A percentile compares a stretch with the other conserved stretches of the same genome.
Conservation (phyloP, 2,113 vertebrate species). For the Pterophyllum scalare region DNA sequence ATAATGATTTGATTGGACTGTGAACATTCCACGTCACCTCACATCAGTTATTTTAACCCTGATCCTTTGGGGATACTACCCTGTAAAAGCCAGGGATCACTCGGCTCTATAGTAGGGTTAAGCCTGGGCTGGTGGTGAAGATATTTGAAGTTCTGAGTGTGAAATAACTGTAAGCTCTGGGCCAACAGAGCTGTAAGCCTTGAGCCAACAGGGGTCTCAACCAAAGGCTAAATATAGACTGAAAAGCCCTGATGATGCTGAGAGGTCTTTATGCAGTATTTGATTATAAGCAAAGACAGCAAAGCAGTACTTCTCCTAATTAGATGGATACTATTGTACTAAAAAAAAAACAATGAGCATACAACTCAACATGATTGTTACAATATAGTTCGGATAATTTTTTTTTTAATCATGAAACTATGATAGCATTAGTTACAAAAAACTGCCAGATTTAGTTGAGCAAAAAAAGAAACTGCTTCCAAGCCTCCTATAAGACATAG, state of each 20-base stretch:
- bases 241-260: constrained; percentile 1
- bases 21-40: neutral
- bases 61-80: constrained; percentile 1
- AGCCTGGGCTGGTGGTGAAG: neutral
- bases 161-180: constrained; percentile 34
- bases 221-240: constrained; percentile 18
- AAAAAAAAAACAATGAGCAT: neutral
- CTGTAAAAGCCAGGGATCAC: neutral
- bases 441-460: neutral
- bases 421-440: neutral
- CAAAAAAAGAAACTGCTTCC: neutral
- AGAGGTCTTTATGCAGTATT: constrained; percentile 13
- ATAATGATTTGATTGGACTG: constrained; percentile 6
- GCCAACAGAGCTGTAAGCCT: constrained; percentile 34
- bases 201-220: neutral
- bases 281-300: neutral
- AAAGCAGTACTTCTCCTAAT: neutral
- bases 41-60: constrained; percentile 4
- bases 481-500: neutral
- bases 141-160: constrained; percentile 46
- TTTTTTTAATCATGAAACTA: neutral
- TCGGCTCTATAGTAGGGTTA: neutral
- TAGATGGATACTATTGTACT: neutral
- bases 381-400: neutral
- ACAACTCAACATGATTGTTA: neutral